Evolutionary conservation across 1,140 invertebrate species (phyloP), one percentile per base, ranked within the genome.

Genomic region (Matsumurasca onukii): DNA sequence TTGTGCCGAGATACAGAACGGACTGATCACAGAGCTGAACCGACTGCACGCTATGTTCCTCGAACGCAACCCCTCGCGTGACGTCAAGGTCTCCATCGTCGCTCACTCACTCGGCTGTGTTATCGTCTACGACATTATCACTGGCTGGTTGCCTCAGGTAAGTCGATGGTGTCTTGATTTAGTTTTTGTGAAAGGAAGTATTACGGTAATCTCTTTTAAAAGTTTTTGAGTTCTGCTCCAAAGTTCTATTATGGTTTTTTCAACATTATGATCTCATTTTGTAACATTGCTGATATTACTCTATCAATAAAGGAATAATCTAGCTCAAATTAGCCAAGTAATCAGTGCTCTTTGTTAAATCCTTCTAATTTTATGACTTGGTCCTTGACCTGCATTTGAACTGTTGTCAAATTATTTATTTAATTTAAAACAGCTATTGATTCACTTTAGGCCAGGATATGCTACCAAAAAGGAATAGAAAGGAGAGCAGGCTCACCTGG

Each of bases 31-130:
- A 67, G 88, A 90, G 76, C 77, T 93, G 69, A 91, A 91, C 74
- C 79, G 86, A 70, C 75, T 91, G n/a, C 91, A 91, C 76, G 82
- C 82, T 30, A 86, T 87, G 81, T 92, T 92, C 76, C 82, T 85
- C 63, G 83, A 83, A 72, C 83, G 89, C 67, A 89, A 92, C 80
- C 90, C 90, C 1, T 81, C 80, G 22, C 88, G 85, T 80, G 84
- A 86, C 70, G 89, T 89, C 25, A 88, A 89, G 77, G 86, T 92
- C 24, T 92, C 89, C 34, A 85, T 91, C 64, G 81, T 91, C 45
- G 90, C 89, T 30, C 91, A 93, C 80, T 92, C 90, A 1, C 78
- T 92, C n/a, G 91, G 91, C 64, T 89, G 87, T 79, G 91, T 93
- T 30, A 91, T 93, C 70, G 84, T 87, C 0, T 92, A 92, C 77